Conservation (phyloP, 2,888 invertebrate genomes). For the Drosophila robusta region DNA sequence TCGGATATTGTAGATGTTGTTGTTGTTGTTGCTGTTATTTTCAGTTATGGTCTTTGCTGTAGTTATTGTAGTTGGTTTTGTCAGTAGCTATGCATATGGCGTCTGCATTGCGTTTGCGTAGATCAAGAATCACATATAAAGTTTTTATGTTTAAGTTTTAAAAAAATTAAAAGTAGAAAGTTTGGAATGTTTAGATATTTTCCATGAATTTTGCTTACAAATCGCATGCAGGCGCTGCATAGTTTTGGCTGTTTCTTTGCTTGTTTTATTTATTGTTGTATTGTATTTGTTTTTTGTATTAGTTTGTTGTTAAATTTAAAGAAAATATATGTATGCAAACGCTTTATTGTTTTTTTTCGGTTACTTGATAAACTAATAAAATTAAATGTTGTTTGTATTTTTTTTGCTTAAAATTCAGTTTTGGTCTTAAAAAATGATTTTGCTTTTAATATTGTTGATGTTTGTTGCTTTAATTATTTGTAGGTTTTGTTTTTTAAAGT, state of each 20-base stretch:
- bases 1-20: constrained; percentile 74
- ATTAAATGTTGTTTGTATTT: constrained; percentile 19
- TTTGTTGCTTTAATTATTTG: constrained; percentile 33
- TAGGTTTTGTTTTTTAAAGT: constrained; percentile 40
- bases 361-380: constrained; percentile 31
- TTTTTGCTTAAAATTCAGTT: constrained; percentile 18
- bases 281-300: constrained; percentile 20
- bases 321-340: constrained; percentile 27
- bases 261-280: constrained; percentile 34
- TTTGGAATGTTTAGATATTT: constrained; percentile 37
- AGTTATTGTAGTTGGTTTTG: constrained; percentile 54
- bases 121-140: constrained; percentile 43
- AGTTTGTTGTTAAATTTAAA: constrained; percentile 18
- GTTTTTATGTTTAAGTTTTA: constrained; percentile 24
- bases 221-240: constrained; percentile 40
- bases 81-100: constrained; percentile 53
- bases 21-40: constrained; percentile 60
- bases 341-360: background rate
- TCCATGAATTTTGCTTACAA: constrained; percentile 7
- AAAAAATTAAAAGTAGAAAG: constrained; percentile 20
- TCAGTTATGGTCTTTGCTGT: constrained; percentile 59
- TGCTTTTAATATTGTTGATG: constrained; percentile 38
- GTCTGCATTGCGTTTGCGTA: constrained; percentile 41
- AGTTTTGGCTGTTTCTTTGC: constrained; percentile 40
- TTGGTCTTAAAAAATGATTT: constrained; percentile 57